Evolutionary conservation across 2,797 vertebrate species (phyloP).

Genomic region (Tadarida brasiliensis): DNA sequence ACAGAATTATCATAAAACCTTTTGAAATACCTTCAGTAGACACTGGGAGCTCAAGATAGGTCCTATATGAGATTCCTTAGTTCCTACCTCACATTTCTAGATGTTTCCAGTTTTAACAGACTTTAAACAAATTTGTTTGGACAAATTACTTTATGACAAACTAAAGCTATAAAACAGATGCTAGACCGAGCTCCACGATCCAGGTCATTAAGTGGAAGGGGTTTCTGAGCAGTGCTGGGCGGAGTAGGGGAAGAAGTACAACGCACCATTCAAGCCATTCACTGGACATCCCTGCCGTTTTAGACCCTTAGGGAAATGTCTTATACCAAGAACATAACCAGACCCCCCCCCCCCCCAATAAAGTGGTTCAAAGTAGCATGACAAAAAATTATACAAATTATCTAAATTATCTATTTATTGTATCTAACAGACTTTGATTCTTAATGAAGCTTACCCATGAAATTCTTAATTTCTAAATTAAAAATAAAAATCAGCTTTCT

Average conservation of each 20-base stretch:
- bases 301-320: not conserved
- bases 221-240: not conserved
- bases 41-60: not conserved
- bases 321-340: not conserved
- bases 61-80: not conserved
- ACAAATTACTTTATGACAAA: conserved; percentile 38
- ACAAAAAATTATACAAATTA: not conserved
- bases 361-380: not conserved
- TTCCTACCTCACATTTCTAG: conserved; percentile 19
- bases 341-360: not conserved
- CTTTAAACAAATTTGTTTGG: not conserved
- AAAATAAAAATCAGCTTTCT: not conserved
- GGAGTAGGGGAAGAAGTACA: not conserved
- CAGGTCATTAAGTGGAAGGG: not conserved
- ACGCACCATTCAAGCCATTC: not conserved
- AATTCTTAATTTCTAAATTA: conserved; percentile 20
- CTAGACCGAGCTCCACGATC: not conserved
- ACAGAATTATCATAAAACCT: not conserved
- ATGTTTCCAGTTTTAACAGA: conserved; percentile 25
- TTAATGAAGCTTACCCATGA: not conserved
- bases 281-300: not conserved
- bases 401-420: not conserved
- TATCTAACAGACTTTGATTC: not conserved
- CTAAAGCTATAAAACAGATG: not conserved
- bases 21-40: conserved; percentile 29